These are phyloP conservation scores for Epinephelus moara DNA, from an alignment of 2,113 vertebrate species.

Conservation along the genomic window DNA sequence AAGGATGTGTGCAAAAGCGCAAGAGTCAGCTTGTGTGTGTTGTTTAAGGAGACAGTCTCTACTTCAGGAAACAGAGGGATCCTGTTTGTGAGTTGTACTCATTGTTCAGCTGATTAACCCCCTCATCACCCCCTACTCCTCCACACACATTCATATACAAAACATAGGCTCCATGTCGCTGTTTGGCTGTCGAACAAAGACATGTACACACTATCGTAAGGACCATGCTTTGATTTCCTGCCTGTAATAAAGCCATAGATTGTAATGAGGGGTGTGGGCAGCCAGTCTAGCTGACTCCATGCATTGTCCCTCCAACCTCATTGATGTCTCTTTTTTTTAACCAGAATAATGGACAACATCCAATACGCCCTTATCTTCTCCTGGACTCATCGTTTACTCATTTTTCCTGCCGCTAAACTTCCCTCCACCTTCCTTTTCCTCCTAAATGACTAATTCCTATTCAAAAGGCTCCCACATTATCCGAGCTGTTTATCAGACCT, in stretches of 20 bases:
- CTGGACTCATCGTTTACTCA: conserved; percentile 39
- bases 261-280: conserved; percentile 62
- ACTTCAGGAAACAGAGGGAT: conserved; percentile 85
- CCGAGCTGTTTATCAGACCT: conserved; percentile 22
- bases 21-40: conserved; percentile 59
- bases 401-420: conserved; percentile 9
- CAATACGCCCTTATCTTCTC: conserved; percentile 30
- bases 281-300: conserved; percentile 57
- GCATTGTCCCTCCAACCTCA: conserved; percentile 47
- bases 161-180: conserved; percentile 36
- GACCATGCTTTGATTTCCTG: conserved; percentile 56
- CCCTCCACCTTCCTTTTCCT: conserved; percentile 8
- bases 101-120: conserved; percentile 80
- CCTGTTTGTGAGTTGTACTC: conserved; percentile 82
- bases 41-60: conserved; percentile 72
- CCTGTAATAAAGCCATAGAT: conserved; percentile 36
- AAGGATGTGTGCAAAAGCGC: conserved; percentile 44
- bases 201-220: conserved; percentile 42
- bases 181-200: conserved; percentile 63
- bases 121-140: neutral
- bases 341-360: conserved; percentile 29
- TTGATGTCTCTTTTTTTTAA: conserved; percentile 44
- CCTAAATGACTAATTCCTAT: conserved; percentile 28
- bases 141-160: conserved; percentile 38
- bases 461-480: conserved; percentile 4